These are phyloP conservation scores for Spermophilus dauricus DNA, from an alignment of 2,113 vertebrate genomes.

Conservation along the genomic window DNA sequence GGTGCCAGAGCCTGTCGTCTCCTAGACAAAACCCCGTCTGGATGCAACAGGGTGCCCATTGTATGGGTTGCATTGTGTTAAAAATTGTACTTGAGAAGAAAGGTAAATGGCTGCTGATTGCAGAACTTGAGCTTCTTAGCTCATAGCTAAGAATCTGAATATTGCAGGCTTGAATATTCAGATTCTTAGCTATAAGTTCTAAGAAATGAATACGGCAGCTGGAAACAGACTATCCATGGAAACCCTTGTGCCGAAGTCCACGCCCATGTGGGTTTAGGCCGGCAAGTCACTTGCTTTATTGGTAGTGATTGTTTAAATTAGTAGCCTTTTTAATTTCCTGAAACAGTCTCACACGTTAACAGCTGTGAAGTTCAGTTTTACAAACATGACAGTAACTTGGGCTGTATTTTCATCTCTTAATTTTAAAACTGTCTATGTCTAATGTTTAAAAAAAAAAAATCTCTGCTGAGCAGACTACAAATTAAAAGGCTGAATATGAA, in stretches of 20 bases:
- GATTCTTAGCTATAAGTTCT: neutral
- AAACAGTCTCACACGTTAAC: neutral
- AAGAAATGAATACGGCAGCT: neutral
- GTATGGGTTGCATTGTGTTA: conserved; percentile 62
- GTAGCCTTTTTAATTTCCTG: neutral
- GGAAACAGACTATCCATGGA: neutral
- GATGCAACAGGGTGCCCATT: conserved; percentile 60
- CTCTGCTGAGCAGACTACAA: neutral
- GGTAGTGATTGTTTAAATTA: neutral
- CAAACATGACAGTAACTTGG: neutral
- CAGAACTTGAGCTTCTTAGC: neutral
- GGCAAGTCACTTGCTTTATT: neutral
- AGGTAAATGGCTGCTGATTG: neutral
- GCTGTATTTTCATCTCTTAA: neutral
- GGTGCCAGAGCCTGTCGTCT: conserved; percentile 76
- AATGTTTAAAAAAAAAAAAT: neutral
- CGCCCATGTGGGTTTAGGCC: accelerated
- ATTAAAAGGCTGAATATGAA: neutral
- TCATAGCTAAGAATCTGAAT: too few species aligned
- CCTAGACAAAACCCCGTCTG: conserved; percentile 71
- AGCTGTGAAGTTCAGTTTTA: neutral
- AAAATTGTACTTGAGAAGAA: conserved; percentile 66
- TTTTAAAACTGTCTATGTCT: neutral
- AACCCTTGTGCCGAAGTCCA: neutral
- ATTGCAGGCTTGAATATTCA: neutral